These are phyloP conservation scores for Melieria omissa DNA, from an alignment of 2,888 invertebrate species.

Conservation along the genomic window DNA sequence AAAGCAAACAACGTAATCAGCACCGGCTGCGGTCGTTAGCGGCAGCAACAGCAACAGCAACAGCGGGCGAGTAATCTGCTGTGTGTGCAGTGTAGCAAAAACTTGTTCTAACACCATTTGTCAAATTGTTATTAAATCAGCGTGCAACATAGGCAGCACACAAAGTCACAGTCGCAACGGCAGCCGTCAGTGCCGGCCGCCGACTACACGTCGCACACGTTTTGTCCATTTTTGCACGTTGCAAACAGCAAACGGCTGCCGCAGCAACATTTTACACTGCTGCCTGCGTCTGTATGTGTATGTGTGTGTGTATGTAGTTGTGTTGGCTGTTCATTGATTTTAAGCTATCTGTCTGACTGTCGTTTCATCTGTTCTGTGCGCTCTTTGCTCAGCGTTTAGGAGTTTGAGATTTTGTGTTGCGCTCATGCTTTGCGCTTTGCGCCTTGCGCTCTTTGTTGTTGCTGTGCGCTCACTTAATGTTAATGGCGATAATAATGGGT, in stretches of 20 bases:
- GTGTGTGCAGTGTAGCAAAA: neutral
- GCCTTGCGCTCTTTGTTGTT: neutral
- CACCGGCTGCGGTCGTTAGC: too few species aligned
- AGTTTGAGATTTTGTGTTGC: neutral
- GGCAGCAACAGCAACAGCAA: too few species aligned
- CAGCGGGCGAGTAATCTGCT: too few species aligned
- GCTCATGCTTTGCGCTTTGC: neutral
- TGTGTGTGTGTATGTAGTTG: neutral
- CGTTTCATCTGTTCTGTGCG: too few species aligned
- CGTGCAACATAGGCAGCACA: constrained; percentile 13
- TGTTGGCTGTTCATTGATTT: too few species aligned
- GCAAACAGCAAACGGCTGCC: neutral
- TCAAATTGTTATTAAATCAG: constrained; percentile 25
- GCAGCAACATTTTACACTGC: neutral
- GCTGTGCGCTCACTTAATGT: neutral
- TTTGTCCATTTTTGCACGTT: too few species aligned
- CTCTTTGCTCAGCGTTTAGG: too few species aligned
- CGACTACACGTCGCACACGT: too few species aligned
- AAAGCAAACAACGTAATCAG: too few species aligned
- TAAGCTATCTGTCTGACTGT: too few species aligned
- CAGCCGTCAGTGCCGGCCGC: too few species aligned
- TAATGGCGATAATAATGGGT: constrained; percentile 31
- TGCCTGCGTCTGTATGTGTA: neutral
- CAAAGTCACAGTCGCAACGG: too few species aligned
- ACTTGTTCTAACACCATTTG: constrained; percentile 31